Base-by-base conservation (phyloP, 2,888 invertebrate genomes). In the Punctoribates punctum region DNA sequence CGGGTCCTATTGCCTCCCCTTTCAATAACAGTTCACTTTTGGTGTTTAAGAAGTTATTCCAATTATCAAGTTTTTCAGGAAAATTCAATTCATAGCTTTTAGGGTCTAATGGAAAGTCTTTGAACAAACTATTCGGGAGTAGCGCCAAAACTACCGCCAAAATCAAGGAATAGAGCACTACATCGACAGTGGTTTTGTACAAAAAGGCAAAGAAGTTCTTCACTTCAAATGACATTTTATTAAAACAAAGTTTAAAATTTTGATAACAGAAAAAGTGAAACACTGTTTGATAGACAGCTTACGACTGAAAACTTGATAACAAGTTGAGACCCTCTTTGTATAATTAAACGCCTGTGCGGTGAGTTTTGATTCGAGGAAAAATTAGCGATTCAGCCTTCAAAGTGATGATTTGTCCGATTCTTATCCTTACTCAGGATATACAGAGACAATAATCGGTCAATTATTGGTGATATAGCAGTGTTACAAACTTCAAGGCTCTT, bases 1-100 rank as follows among this genome's bases (percentile, higher is more conserved):
- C 79, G n/a, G 79, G 79, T n/a, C 79, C 79, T n/a, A 74, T 34
- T 17, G 79, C 38, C 20, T 57, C 23, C 3, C 73, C 42, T 11
- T 73, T 38, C 15, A 57, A 48, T 15, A 78, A 25, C 9, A 54
- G 51, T 23, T 76, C 46, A 9, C 76, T 70, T 20, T 76, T 79
- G n/a, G 73, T 72, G 29, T 51, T 57, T 17, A 78, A 73, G 20
- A 62, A 13, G 25, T 75, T 57, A 38, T 78, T 78, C 78, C 78
- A 78, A 57, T 76, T 76, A n/a, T 46, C 25, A 3, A 46, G 42
- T n/a, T 17, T 65, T 25, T 60, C 62, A 11, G 70, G 57, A 29
- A 72, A n/a, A 11, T 42, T 70, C 20, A 70, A 11, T 11, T 70
- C 60, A 73, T 74, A 74, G 20, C 65, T 9, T 2, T 25, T 38